phyloP scores from a whole-genome alignment of 2,113 vertebrate species.

The Aphyosemion australe region DNA sequence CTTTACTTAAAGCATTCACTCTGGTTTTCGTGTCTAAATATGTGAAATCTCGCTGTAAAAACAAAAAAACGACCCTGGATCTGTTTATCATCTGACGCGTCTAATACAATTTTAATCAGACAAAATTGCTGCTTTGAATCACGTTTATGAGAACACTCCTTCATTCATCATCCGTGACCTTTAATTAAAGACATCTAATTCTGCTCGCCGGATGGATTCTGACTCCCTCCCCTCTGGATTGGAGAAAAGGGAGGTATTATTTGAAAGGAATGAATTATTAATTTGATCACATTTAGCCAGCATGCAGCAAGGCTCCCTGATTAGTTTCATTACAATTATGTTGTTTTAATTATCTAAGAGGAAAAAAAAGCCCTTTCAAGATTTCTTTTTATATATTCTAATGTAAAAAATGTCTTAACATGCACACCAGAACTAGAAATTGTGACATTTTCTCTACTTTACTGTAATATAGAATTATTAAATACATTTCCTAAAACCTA shows the following conservation, averaged over 20 bases:
- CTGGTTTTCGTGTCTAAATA: background rate
- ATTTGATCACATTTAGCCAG: background rate
- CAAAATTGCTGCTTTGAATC: background rate
- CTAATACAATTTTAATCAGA: constrained; percentile 10
- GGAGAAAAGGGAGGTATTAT: background rate
- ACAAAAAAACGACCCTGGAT: background rate
- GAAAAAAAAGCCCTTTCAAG: no score
- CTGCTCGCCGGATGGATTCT: constrained; percentile 5
- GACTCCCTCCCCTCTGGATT: background rate
- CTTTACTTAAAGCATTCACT: background rate
- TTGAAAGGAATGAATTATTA: background rate
- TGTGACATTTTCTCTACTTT: background rate
- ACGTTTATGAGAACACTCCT: constrained; percentile 5
- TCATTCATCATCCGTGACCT: constrained; percentile 11
- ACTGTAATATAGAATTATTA: background rate
- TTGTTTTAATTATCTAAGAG: background rate
- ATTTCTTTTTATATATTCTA: no score
- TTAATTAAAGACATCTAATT: constrained; percentile 5
- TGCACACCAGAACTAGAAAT: background rate
- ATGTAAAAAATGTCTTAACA: background rate
- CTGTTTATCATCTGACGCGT: background rate
- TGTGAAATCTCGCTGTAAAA: rapidly evolving
- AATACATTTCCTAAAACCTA: background rate
- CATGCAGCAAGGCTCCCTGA: background rate
- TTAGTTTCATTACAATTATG: background rate